phyloP scores from a whole-genome alignment of 2,113 vertebrate genomes.

The Micromys minutus region DNA sequence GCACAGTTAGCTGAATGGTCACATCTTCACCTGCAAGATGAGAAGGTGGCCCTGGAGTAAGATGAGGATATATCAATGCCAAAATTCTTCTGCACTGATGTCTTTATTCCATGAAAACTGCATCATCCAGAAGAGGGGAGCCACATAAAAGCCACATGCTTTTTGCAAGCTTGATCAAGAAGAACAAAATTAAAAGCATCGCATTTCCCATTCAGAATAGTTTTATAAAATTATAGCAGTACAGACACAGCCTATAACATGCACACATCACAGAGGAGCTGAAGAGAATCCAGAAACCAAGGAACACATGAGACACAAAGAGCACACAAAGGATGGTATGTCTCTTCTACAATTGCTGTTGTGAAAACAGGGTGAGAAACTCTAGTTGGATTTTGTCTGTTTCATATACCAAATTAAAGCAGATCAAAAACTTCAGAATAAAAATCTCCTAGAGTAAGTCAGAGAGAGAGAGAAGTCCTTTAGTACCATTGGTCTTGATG shows the following conservation, averaged over 20 bases:
- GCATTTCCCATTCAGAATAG: not conserved
- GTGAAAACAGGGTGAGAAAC: not conserved
- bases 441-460: not conserved
- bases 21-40: not conserved
- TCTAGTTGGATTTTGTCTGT: not conserved
- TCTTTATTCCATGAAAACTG: not conserved
- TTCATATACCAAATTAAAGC: not conserved
- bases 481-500: not conserved
- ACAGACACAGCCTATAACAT: not conserved
- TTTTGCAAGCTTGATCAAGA: not conserved
- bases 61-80: not conserved
- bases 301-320: not conserved
- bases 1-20: not conserved
- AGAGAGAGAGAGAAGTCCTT: not conserved
- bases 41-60: not conserved
- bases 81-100: too few relatives aligned
- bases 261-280: not conserved
- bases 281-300: not conserved
- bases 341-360: not conserved
- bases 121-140: not conserved
- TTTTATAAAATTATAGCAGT: not conserved
- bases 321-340: not conserved
- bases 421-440: not conserved
- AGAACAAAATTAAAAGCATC: not conserved
- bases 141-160: not conserved